phyloP scores from a whole-genome alignment of 2,797 vertebrate genomes.

The Squalus acanthias region DNA sequence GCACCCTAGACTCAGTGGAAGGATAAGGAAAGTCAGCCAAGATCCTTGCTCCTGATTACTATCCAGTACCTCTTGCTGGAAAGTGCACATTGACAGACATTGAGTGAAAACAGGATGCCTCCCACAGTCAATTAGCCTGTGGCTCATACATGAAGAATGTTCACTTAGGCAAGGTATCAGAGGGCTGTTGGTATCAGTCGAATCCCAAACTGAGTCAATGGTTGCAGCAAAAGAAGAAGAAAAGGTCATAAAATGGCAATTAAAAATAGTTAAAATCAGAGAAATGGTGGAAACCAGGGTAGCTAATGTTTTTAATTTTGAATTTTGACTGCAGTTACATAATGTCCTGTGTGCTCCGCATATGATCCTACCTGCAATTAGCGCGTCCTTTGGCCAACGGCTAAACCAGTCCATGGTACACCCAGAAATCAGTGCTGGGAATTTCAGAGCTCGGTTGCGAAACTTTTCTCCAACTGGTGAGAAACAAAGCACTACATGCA shows the following conservation, averaged over 20 bases:
- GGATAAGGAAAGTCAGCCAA: not conserved
- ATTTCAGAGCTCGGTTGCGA: constrained; percentile 81
- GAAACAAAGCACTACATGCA: constrained; percentile 87
- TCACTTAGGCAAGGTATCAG: no score
- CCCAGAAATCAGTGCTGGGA: constrained; percentile 89
- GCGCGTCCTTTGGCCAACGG: constrained; percentile 87
- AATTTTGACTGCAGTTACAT: not conserved
- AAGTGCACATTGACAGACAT: not conserved
- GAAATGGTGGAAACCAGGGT: not conserved
- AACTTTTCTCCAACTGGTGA: constrained; percentile 92
- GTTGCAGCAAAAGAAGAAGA: not conserved
- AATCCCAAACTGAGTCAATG: not conserved
- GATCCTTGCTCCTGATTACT: not conserved
- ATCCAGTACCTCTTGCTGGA: not conserved
- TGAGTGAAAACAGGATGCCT: not conserved
- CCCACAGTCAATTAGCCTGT: not conserved
- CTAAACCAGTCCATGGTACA: constrained; percentile 98
- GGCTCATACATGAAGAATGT: not conserved
- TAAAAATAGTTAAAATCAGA: not conserved
- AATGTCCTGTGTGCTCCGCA: not conserved
- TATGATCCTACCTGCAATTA: constrained; percentile 71
- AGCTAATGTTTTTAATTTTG: not conserved
- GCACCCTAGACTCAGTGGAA: not conserved
- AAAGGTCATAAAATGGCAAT: not conserved
- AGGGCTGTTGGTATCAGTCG: not conserved